Conservation (phyloP, 2,888 invertebrate genomes). For the Ametastegia equiseti region DNA sequence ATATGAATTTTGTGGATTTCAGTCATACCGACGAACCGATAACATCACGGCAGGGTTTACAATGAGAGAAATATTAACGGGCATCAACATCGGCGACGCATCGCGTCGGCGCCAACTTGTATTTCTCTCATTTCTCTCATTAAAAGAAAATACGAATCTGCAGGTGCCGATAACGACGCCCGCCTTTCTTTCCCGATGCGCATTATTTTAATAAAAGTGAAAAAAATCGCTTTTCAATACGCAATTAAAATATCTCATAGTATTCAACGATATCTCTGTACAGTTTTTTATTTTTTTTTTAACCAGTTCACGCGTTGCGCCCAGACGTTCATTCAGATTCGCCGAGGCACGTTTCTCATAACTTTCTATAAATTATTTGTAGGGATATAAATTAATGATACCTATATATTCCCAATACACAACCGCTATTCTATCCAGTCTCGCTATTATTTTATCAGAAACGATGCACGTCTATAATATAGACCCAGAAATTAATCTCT, state of each 20-base stretch:
- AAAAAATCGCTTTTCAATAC: constrained; percentile 20
- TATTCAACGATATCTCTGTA: not conserved
- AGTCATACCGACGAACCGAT: constrained; percentile 20
- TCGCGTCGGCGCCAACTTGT: constrained; percentile 28
- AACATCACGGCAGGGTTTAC: constrained; percentile 2
- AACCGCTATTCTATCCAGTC: not conserved
- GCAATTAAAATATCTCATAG: constrained; percentile 31
- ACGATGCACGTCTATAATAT: not conserved
- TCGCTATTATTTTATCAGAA: too few relatives aligned
- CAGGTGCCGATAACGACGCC: constrained; percentile 42
- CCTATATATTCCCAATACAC: not conserved
- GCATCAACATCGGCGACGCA: constrained; percentile 3
- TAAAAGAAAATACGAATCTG: constrained; percentile 41
- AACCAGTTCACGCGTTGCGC: too few relatives aligned
- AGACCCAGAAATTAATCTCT: constrained; percentile 1
- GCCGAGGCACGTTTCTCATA: too few relatives aligned
- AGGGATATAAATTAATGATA: not conserved
- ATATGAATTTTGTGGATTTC: not conserved
- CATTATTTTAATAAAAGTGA: constrained; percentile 25
- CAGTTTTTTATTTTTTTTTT: not conserved
- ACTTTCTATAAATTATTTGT: too few relatives aligned
- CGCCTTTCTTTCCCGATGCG: constrained; percentile 2
- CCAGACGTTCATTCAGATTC: too few relatives aligned
- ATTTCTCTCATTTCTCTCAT: constrained; percentile 39
- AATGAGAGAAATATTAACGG: constrained; percentile 63